phyloP scores from a whole-genome alignment of 1,140 invertebrate genomes.

The Maniola jurtina region DNA sequence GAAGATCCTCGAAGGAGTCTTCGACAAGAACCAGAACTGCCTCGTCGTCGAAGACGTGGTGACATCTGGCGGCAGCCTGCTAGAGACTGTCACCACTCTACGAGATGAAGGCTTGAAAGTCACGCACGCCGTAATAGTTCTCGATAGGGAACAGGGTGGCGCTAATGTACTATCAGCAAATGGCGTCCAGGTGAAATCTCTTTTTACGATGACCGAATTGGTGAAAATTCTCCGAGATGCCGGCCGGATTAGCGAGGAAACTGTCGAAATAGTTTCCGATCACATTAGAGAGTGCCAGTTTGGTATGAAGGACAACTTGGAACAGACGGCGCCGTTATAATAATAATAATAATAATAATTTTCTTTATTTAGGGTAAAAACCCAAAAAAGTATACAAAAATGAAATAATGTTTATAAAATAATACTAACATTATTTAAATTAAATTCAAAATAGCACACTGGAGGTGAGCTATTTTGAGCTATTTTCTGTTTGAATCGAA shows the following conservation, averaged over 20 bases:
- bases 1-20: slow-evolving; percentile 95
- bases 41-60: slow-evolving; percentile 98
- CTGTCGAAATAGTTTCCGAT: slow-evolving; percentile 81
- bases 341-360: too few relatives aligned
- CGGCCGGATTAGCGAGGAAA: slow-evolving; percentile 81
- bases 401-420: too few relatives aligned
- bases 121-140: slow-evolving; percentile 89
- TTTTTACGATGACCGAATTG: slow-evolving; percentile 85
- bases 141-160: slow-evolving; percentile 96
- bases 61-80: slow-evolving; percentile 94
- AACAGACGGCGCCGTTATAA: background rate
- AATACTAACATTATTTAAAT: too few relatives aligned
- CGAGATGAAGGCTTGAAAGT: slow-evolving; percentile 86
- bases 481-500: too few relatives aligned
- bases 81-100: slow-evolving; percentile 91
- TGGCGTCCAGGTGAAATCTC: slow-evolving; percentile 85
- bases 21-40: slow-evolving; percentile 86
- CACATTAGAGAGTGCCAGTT: slow-evolving; percentile 80
- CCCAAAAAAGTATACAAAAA: too few relatives aligned
- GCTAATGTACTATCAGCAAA: slow-evolving; percentile 83
- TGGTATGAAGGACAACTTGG: slow-evolving; percentile 40
- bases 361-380: too few relatives aligned
- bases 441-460: too few relatives aligned
- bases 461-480: too few relatives aligned
- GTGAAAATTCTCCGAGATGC: slow-evolving; percentile 83